These are phyloP conservation scores for Haemorhous mexicanus DNA, from an alignment of 2,113 vertebrate species.

Conservation along the genomic window DNA sequence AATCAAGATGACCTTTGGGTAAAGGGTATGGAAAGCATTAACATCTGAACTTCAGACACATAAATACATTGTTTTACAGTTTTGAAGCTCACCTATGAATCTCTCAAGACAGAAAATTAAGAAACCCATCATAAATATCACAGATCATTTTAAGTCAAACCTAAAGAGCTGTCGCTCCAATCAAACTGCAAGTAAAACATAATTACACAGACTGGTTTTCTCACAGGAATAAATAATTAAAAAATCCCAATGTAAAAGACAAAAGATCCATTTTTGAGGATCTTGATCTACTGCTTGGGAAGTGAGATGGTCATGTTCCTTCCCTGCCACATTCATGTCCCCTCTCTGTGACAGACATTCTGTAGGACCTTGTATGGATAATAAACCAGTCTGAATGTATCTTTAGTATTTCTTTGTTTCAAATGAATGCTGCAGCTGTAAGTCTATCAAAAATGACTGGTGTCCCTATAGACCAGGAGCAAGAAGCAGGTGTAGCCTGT, in stretches of 20 bases:
- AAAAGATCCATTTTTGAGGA: neutral
- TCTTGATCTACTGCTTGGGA: neutral
- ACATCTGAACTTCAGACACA: neutral
- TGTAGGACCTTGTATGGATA: neutral
- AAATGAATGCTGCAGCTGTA: neutral
- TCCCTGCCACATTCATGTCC: neutral
- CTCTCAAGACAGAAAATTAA: neutral
- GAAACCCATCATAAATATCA: neutral
- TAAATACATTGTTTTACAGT: neutral
- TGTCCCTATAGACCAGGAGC: neutral
- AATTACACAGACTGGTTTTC: neutral
- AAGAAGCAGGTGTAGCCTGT: neutral
- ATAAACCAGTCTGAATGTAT: neutral
- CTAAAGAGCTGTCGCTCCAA: neutral
- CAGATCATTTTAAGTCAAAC: neutral
- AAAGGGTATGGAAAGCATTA: neutral
- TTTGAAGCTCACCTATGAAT: neutral
- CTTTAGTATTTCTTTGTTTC: neutral
- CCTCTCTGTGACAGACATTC: neutral
- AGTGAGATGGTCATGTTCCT: neutral
- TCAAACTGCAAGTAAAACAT: neutral
- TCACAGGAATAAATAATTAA: neutral
- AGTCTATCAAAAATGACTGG: neutral
- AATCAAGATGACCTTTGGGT: neutral
- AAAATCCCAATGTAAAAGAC: neutral